These are phyloP conservation scores for Ips nitidus DNA, from an alignment of 1,140 invertebrate species.

Conservation along the genomic window DNA sequence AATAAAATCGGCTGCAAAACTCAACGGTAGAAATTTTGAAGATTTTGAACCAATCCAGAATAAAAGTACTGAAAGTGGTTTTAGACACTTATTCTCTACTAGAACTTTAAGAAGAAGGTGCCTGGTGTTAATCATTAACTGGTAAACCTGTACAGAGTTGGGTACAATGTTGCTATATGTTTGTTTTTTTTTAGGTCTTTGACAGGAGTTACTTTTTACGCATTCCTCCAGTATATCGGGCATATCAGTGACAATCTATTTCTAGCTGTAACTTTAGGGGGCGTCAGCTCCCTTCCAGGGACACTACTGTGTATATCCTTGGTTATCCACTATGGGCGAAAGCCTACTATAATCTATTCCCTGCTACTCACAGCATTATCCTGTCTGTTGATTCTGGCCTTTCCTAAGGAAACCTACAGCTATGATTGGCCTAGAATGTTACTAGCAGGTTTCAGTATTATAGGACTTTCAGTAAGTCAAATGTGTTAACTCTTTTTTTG, in stretches of 20 bases:
- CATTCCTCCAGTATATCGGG: conserved; percentile 72
- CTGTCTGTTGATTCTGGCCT: conserved; percentile 60
- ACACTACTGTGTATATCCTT: conserved; percentile 66
- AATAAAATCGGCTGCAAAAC: conserved; percentile 51
- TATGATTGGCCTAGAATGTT: conserved; percentile 57
- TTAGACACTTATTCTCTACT: conserved; percentile 68
- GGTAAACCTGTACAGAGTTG: conserved; percentile 52
- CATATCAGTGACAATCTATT: conserved; percentile 71
- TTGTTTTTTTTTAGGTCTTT: conserved; percentile 44
- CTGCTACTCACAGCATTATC: conserved; percentile 62
- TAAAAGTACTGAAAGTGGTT: conserved; percentile 50
- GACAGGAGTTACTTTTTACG: conserved; percentile 70
- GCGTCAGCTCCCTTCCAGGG: conserved; percentile 62
- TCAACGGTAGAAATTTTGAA: no score
- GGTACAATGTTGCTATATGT: no score
- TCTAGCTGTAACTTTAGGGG: conserved; percentile 66
- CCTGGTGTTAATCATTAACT: conserved; percentile 66
- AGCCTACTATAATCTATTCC: conserved; percentile 61
- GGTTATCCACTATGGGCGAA: conserved; percentile 64
- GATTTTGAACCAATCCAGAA: no score
- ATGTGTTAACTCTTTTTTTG: not conserved
- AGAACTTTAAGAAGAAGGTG: conserved; percentile 71
- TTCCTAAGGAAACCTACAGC: conserved; percentile 51
- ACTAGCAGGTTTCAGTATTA: conserved; percentile 66
- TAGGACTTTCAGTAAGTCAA: conserved; percentile 63